Evolutionary conservation across 1,140 invertebrate species (phyloP).

Genomic region (Amyelois transitella): DNA sequence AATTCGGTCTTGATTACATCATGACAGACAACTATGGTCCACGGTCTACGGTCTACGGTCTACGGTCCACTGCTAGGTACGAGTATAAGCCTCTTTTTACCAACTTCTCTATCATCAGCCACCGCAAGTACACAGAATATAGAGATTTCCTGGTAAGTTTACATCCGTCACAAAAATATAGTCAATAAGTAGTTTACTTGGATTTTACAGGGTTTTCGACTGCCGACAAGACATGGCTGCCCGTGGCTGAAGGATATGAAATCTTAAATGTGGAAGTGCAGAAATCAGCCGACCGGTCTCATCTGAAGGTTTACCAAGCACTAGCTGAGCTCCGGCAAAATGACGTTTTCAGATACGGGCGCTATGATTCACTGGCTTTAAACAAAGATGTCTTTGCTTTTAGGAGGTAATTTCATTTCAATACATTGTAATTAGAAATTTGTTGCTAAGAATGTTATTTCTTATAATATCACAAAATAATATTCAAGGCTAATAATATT

Average conservation of each 20-base stretch:
- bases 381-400: slow-evolving; percentile 57
- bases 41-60: too few relatives aligned
- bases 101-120: too few relatives aligned
- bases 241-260: slow-evolving; percentile 78
- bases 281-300: slow-evolving; percentile 50
- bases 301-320: slow-evolving; percentile 61
- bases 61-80: too few relatives aligned
- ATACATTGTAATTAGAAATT: background rate
- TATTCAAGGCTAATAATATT: too few relatives aligned
- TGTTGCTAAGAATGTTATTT: too few relatives aligned
- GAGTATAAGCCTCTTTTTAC: too few relatives aligned
- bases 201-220: slow-evolving; percentile 76
- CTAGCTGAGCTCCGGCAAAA: slow-evolving; percentile 41
- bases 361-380: slow-evolving; percentile 55
- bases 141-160: too few relatives aligned
- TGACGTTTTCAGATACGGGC: slow-evolving; percentile 44
- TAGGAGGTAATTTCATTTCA: slow-evolving; percentile 30
- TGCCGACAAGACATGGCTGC: slow-evolving; percentile 79
- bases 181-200: background rate
- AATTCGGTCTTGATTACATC: too few relatives aligned
- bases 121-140: too few relatives aligned
- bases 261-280: slow-evolving; percentile 74
- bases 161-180: background rate
- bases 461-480: too few relatives aligned
- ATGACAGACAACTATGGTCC: too few relatives aligned